These are phyloP conservation scores for Mallotus villosus DNA, from an alignment of 2,797 vertebrate genomes.

Conservation along the genomic window DNA sequence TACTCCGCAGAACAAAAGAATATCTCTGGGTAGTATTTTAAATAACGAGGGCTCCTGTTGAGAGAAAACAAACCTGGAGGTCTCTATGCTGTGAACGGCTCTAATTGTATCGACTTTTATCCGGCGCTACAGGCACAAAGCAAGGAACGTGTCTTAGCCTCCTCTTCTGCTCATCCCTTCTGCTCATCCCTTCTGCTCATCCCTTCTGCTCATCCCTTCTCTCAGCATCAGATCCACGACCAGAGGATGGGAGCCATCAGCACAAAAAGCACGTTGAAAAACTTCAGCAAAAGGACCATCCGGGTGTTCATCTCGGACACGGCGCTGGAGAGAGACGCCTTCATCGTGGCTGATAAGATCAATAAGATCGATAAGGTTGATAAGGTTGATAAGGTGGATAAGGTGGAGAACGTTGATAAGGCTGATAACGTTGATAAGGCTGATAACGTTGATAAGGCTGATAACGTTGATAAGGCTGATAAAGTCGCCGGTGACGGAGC, in stretches of 20 bases:
- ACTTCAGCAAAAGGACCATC: constrained; percentile 63
- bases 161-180: too few relatives aligned
- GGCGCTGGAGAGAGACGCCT: constrained; percentile 49
- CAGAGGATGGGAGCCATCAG: constrained; percentile 57
- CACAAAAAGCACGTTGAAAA: constrained; percentile 46
- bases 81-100: not conserved
- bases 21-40: too few relatives aligned
- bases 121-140: not conserved
- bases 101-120: not conserved
- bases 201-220: not conserved
- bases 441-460: too few relatives aligned
- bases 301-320: constrained; percentile 49
- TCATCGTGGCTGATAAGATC: constrained; percentile 31
- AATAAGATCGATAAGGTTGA: too few relatives aligned
- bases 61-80: not conserved
- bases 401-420: too few relatives aligned
- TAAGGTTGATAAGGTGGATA: too few relatives aligned
- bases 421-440: too few relatives aligned
- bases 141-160: not conserved
- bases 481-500: accelerated
- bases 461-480: too few relatives aligned
- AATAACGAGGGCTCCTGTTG: too few relatives aligned
- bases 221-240: not conserved
- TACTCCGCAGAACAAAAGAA: too few relatives aligned
- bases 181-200: not conserved